phyloP scores from a whole-genome alignment of 1,140 invertebrate species.

The Caligus rogercresseyi region DNA sequence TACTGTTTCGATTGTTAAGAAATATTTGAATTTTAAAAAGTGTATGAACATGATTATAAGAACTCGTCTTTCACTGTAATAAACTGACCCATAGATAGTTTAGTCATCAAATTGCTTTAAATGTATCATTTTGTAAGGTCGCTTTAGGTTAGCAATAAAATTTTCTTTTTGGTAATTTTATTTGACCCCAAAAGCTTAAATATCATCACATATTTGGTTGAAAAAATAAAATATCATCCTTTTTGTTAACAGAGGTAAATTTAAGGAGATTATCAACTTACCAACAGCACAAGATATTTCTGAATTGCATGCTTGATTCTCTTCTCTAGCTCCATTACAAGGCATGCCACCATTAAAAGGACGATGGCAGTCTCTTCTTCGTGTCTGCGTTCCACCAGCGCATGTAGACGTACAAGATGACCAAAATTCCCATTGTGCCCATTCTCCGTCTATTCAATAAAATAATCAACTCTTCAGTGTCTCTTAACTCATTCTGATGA shows the following conservation, averaged over 20 bases:
- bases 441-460: background rate
- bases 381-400: background rate
- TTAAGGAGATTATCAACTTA: background rate
- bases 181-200: background rate
- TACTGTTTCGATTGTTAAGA: no score
- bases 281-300: background rate
- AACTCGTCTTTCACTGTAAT: no score
- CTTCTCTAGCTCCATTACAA: background rate
- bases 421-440: background rate
- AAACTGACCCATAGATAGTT: no score
- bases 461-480: background rate
- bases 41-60: no score
- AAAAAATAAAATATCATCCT: no score
- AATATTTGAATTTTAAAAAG: no score
- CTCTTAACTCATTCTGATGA: no score
- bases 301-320: background rate
- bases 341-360: background rate
- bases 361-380: background rate
- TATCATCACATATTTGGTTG: no score
- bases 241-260: no score
- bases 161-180: no score
- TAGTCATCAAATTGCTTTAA: no score
- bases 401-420: background rate
- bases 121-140: conserved; percentile 44
- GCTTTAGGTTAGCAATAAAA: no score